Conservation (phyloP, 2,888 invertebrate genomes). For the Hetaerina titia region DNA sequence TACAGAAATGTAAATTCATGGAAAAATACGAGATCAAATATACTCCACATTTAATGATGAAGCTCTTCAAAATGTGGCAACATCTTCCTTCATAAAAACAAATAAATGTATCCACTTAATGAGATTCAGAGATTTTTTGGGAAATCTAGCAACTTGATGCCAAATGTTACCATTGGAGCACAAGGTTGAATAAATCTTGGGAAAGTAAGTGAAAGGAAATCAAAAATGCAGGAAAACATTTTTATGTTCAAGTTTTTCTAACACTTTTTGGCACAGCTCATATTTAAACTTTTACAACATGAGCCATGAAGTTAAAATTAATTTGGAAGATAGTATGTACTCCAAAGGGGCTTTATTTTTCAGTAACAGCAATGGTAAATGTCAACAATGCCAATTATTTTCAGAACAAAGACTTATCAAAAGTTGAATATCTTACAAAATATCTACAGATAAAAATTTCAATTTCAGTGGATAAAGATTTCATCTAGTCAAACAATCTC, state of each 20-base stretch:
- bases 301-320: not conserved
- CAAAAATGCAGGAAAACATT: not conserved
- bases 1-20: not conserved
- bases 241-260: not conserved
- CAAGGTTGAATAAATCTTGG: not conserved
- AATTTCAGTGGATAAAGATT: not conserved
- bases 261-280: not conserved
- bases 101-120: too few relatives aligned
- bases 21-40: not conserved
- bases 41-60: not conserved
- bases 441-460: conserved; percentile 56
- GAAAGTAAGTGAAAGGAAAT: not conserved
- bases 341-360: not conserved
- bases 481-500: not conserved
- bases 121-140: not conserved
- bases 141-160: not conserved
- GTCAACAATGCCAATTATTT: conserved; percentile 10
- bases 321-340: not conserved
- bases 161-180: not conserved
- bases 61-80: not conserved
- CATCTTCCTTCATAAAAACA: not conserved
- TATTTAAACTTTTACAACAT: not conserved
- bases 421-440: conserved; percentile 25
- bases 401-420: conserved; percentile 42
- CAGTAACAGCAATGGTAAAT: conserved; percentile 9